These are phyloP conservation scores for Actinernus sp. DNA, from an alignment of 92 coral and sea anemone genomes.

Conservation along the genomic window DNA sequence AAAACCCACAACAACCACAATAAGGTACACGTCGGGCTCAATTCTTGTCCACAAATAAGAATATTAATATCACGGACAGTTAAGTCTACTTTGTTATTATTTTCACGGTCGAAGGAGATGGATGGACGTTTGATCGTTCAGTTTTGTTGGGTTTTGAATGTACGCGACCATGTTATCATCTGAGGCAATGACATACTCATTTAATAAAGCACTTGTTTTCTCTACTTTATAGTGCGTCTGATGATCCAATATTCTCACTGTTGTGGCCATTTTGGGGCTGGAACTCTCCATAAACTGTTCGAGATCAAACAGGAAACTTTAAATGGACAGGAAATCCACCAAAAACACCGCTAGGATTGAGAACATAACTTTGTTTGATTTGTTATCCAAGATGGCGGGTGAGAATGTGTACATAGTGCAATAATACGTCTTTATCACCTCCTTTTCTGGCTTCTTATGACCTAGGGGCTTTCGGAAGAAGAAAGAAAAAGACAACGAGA, in stretches of 20 bases:
- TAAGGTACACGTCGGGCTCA: no score
- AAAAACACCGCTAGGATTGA: slow-evolving; percentile 40
- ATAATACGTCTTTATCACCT: slow-evolving; percentile 12
- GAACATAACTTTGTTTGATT: slow-evolving; percentile 57
- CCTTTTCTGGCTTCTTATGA: no score
- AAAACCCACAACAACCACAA: slow-evolving; percentile 14
- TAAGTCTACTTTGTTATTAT: no score
- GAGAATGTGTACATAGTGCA: slow-evolving; percentile 32
- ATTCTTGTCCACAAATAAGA: background rate
- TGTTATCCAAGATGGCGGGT: slow-evolving; percentile 64
- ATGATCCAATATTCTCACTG: slow-evolving; percentile 20
- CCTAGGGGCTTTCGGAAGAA: no score
- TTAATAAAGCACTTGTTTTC: slow-evolving; percentile 11
- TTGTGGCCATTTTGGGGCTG: slow-evolving; percentile 9
- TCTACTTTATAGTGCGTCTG: slow-evolving; percentile 6
- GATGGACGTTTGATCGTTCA: no score
- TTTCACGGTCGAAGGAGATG: no score
- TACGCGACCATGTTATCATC: no score
- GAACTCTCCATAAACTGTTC: slow-evolving; percentile 21
- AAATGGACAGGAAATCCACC: slow-evolving; percentile 57
- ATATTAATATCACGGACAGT: no score
- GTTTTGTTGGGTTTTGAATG: no score
- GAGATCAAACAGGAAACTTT: slow-evolving; percentile 53
- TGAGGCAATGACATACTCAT: slow-evolving; percentile 18
- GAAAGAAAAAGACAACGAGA: no score